phyloP scores from a whole-genome alignment of 1,140 invertebrate species.

The Mylabris phalerata region DNA sequence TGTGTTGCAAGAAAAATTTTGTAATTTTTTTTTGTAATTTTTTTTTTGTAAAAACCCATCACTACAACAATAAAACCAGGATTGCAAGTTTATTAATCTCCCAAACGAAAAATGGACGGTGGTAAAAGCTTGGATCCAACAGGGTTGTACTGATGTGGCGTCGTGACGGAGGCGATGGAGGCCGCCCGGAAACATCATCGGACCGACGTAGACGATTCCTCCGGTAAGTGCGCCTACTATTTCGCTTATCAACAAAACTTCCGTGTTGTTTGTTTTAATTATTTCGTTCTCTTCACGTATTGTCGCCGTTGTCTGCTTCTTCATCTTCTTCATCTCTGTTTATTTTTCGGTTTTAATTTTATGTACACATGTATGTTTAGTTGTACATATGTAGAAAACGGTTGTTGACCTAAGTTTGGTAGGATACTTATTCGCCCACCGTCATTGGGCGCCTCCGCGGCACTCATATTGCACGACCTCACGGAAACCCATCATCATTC shows the following conservation, averaged over 20 bases:
- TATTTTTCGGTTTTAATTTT: too few relatives aligned
- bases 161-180: slow-evolving; percentile 37
- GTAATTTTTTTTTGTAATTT: not conserved
- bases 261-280: not conserved
- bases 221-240: slow-evolving; percentile 32
- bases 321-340: too few relatives aligned
- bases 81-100: not conserved
- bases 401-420: slow-evolving; percentile 25
- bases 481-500: slow-evolving; percentile 7
- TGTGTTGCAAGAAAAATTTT: slow-evolving; percentile 1
- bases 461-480: slow-evolving; percentile 18
- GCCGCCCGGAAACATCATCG: slow-evolving; percentile 40
- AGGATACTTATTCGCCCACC: slow-evolving; percentile 25
- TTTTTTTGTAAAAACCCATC: not conserved
- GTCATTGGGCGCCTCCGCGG: slow-evolving; percentile 16
- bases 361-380: too few relatives aligned
- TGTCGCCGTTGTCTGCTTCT: not conserved
- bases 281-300: slow-evolving; percentile 18
- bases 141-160: slow-evolving; percentile 40
- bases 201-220: slow-evolving; percentile 37
- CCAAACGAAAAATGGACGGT: slow-evolving; percentile 18
- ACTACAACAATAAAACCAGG: slow-evolving; percentile 1
- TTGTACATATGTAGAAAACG: too few relatives aligned
- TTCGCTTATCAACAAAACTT: slow-evolving; percentile 6
- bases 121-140: slow-evolving; percentile 40